phyloP scores from a whole-genome alignment of 30 jellyfish, hydroid and myxozoan genomes.

The Euphysa ruthae region DNA sequence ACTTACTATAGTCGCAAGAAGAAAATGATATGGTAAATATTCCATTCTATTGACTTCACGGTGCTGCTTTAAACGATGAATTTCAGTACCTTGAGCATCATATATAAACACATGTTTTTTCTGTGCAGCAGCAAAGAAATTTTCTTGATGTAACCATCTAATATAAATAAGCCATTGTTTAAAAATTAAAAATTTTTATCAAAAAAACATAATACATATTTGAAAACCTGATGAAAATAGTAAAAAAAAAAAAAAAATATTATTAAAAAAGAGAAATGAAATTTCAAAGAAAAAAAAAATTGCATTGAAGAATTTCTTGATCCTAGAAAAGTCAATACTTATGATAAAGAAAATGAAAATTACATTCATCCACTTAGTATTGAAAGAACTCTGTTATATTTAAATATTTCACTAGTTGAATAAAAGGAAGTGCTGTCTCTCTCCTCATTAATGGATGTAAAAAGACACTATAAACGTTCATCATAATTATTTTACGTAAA shows the following conservation, averaged over 20 bases:
- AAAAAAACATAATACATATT: not conserved
- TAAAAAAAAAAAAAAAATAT: not conserved
- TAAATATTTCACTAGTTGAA: too few relatives aligned
- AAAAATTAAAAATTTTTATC: not conserved
- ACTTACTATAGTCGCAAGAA: constrained; percentile 86
- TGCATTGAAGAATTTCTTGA: too few relatives aligned
- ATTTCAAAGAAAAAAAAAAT: too few relatives aligned
- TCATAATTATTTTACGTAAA: too few relatives aligned
- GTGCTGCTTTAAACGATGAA: constrained; percentile 76
- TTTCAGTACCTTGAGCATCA: constrained; percentile 85
- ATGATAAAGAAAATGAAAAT: too few relatives aligned
- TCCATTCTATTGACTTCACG: constrained; percentile 71
- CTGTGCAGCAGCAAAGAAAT: constrained; percentile 98
- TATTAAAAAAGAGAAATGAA: not conserved
- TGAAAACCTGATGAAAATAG: too few relatives aligned
- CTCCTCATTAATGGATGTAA: too few relatives aligned
- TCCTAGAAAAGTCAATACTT: too few relatives aligned
- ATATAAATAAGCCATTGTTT: not conserved
- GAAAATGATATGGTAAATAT: constrained; percentile 83
- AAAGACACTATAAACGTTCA: too few relatives aligned
- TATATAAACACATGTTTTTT: constrained; percentile 75
- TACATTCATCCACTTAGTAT: too few relatives aligned
- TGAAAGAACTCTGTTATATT: too few relatives aligned
- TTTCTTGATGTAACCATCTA: constrained; percentile 98
- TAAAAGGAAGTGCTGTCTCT: too few relatives aligned